Evolutionary conservation across 2,888 invertebrate genomes (phyloP).

Genomic region (Poecilus cupreus): DNA sequence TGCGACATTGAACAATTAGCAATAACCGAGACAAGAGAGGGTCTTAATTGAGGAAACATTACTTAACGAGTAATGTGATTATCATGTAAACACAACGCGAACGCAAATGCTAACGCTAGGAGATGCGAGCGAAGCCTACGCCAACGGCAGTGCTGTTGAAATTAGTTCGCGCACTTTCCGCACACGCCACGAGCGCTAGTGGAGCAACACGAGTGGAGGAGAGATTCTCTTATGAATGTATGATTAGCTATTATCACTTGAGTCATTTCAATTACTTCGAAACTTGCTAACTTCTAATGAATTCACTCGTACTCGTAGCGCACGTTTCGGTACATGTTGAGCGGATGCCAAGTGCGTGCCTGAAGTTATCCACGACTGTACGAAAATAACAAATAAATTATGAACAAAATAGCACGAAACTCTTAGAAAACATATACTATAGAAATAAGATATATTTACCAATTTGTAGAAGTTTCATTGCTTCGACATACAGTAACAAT

Average conservation of each 20-base stretch:
- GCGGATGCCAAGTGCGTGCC: background rate
- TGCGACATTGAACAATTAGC: conserved; percentile 53
- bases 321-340: background rate
- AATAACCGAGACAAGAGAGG: conserved; percentile 48
- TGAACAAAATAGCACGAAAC: too few relatives aligned
- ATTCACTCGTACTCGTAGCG: background rate
- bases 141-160: background rate
- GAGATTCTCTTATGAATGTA: conserved; percentile 57
- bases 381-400: too few relatives aligned
- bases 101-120: background rate
- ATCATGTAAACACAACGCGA: conserved; percentile 53
- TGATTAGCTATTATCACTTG: conserved; percentile 56
- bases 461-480: too few relatives aligned
- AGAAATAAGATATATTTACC: too few relatives aligned
- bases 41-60: conserved; percentile 59
- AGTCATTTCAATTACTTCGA: conserved; percentile 55
- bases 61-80: conserved; percentile 58
- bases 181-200: conserved; percentile 8
- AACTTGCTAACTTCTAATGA: conserved; percentile 41
- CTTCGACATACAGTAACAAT: too few relatives aligned
- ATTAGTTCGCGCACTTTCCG: conserved; percentile 55
- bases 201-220: conserved; percentile 16
- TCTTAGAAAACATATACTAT: too few relatives aligned
- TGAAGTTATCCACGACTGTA: too few relatives aligned
- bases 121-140: background rate